Base-by-base conservation (phyloP, 2,888 invertebrate genomes). In the Prosapia bicincta region DNA sequence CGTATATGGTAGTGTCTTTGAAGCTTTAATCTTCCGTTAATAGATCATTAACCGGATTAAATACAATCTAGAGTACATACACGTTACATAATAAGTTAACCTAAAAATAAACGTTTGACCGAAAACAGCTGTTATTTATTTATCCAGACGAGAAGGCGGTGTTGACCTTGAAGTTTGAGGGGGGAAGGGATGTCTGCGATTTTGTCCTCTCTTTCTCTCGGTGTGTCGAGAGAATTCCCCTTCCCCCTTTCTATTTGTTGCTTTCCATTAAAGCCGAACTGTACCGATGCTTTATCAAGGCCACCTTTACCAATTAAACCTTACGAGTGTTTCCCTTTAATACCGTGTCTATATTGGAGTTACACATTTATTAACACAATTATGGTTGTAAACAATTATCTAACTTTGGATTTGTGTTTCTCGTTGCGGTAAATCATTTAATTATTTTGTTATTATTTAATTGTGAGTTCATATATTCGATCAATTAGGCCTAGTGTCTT, bases 251-350 rank as follows among this genome's bases (percentile, higher is more conserved):
- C 54, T 71, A 71, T 71, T 75, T 75, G 75, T 75, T 71, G 71
- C 71, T 71, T 54, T 54, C 66, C 67, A 71, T 71, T 75, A 71
- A 75, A 68, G 75, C 71, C 1, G 71, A 30, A 54, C 71, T 71
- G 25, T 20, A 54, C 54, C 20, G 54, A 54, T 20, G 54, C 54
- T 54, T n/a, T 54, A 54, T 54, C 54, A 54, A 54, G 54, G 54
- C 54, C 9, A 54, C 54, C 54, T 54, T 54, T 54, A 13, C 20
- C 54, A 54, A 54, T 38, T 38, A 38, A 38, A 38, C 38, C 15
- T 15, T 15, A 3, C 13, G 38, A 38, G 54, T 20, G 54, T 54
- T 54, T 54, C 54, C 54, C 54, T 54, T 54, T 54, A 54, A 54
- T 54, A 20, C 54, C n/a, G 20, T 20, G 54, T 20, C 54, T 20